phyloP scores from a whole-genome alignment of 2,888 invertebrate species.

The Listrodromus nycthemerus region DNA sequence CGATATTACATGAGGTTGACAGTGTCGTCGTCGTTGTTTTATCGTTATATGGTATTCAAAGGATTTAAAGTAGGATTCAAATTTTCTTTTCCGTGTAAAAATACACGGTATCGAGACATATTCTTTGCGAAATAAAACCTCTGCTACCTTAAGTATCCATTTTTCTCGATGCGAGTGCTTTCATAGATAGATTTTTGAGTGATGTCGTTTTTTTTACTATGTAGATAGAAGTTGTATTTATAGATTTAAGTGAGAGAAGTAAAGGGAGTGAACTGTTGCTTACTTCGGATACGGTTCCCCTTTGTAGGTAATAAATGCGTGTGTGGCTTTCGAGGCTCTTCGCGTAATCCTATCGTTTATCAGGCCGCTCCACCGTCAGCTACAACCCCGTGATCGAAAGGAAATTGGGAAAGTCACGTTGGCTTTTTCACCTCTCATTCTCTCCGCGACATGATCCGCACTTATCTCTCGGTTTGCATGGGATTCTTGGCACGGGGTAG shows the following conservation, averaged over 20 bases:
- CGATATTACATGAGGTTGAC: no score
- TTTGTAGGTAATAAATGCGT: constrained; percentile 40
- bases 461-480: constrained; percentile 45
- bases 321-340: constrained; percentile 46
- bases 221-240: background rate
- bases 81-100: no score
- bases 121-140: no score
- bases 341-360: constrained; percentile 53
- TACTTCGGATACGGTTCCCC: background rate
- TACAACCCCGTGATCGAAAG: background rate
- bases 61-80: no score
- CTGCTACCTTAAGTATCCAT: background rate
- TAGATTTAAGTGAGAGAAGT: background rate
- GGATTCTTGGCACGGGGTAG: constrained; percentile 7
- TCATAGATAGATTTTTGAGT: background rate
- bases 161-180: background rate
- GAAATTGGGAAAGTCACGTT: constrained; percentile 26
- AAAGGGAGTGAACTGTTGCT: background rate
- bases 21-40: no score
- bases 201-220: background rate
- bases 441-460: constrained; percentile 14
- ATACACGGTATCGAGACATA: background rate
- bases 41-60: no score
- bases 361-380: constrained; percentile 12
- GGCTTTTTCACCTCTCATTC: constrained; percentile 27